Conservation (phyloP, 2,113 vertebrate genomes). For the Dromiciops gliroides region DNA sequence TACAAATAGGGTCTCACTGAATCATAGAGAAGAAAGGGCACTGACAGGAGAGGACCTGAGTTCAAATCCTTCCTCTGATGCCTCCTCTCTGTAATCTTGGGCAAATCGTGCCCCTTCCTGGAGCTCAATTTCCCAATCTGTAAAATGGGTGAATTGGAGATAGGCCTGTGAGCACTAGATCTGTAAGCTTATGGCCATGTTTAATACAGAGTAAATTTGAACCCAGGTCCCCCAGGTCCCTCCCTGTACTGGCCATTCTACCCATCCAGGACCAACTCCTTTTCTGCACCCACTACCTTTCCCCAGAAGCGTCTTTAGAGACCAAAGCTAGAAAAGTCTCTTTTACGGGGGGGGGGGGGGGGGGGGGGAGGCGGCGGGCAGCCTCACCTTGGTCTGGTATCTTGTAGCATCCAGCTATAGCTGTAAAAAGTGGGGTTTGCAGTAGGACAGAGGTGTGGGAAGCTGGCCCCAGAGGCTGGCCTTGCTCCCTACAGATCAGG, state of each 20-base stretch:
- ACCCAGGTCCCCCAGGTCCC: too few species aligned
- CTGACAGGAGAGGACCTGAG: background rate
- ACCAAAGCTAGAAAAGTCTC: background rate
- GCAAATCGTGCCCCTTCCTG: background rate
- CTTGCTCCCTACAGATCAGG: too few species aligned
- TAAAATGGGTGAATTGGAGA: background rate
- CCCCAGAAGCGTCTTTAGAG: background rate
- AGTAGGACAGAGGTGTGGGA: background rate
- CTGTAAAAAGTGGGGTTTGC: background rate
- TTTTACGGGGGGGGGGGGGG: too few species aligned
- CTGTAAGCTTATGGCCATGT: too few species aligned
- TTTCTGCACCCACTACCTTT: background rate
- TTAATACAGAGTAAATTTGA: background rate
- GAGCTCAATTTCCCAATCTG: background rate
- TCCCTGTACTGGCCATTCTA: too few species aligned
- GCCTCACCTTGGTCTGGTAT: too few species aligned
- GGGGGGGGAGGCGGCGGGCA: too few species aligned
- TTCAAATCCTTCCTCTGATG: background rate
- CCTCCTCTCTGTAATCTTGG: accelerated
- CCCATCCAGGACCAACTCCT: background rate
- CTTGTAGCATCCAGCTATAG: too few species aligned
- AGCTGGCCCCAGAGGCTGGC: too few species aligned
- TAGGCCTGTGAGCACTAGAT: too few species aligned
- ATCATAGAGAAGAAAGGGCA: too few species aligned
- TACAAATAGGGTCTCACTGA: background rate